These are phyloP conservation scores for Neomonachus schauinslandi DNA, from an alignment of 2,113 vertebrate species.

Conservation along the genomic window DNA sequence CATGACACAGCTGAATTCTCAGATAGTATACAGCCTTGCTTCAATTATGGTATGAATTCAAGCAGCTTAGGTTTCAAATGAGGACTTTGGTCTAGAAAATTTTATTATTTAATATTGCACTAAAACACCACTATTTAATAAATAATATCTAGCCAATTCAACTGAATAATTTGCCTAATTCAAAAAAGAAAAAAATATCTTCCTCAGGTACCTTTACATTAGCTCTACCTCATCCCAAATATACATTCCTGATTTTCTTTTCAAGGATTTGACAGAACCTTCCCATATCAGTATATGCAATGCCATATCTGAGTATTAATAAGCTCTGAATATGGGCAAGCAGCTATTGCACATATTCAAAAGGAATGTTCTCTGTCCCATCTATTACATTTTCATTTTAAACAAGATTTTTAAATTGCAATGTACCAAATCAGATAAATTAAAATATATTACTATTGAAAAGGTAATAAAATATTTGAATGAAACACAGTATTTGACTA, in stretches of 20 bases:
- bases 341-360: conserved; percentile 20
- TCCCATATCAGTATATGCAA: background rate
- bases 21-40: background rate
- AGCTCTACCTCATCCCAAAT: background rate
- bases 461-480: conserved; percentile 36
- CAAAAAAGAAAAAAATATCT: conserved; percentile 33
- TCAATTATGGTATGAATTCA: conserved; percentile 62
- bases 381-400: conserved; percentile 1
- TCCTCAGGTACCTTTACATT: background rate
- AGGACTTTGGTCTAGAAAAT: background rate
- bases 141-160: conserved; percentile 17
- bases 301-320: background rate
- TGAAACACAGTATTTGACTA: background rate
- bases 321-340: conserved; percentile 10
- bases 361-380: background rate
- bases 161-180: conserved; percentile 27
- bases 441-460: conserved; percentile 21
- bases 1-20: conserved; percentile 53
- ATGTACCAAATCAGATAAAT: background rate
- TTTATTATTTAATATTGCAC: background rate
- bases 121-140: conserved; percentile 26
- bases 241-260: conserved; percentile 33
- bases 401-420: conserved; percentile 35
- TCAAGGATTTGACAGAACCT: conserved; percentile 22
- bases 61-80: conserved; percentile 30